Evolutionary conservation across 2,888 invertebrate species (phyloP).

Genomic region (Drosophila hawaiiensis): DNA sequence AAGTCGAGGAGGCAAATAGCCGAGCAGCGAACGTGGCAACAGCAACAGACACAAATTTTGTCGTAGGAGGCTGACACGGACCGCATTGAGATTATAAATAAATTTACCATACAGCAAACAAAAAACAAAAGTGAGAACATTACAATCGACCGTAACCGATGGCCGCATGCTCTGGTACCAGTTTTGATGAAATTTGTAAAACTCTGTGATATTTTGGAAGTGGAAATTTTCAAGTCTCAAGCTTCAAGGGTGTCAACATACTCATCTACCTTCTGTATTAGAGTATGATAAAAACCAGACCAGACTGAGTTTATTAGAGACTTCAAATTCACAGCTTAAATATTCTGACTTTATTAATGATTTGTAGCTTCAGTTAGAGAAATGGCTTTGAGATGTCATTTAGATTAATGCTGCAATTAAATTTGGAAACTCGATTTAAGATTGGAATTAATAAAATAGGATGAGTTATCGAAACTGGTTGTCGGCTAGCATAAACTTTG

Average conservation of each 20-base stretch:
- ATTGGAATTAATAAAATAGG: not conserved
- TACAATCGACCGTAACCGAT: not conserved
- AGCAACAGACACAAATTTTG: slow-evolving; percentile 38
- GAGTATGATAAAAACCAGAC: not conserved
- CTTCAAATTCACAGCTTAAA: not conserved
- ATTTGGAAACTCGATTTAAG: not conserved
- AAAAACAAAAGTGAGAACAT: slow-evolving; percentile 14
- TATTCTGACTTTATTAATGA: not conserved
- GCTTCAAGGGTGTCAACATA: not conserved
- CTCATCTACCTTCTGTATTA: not conserved
- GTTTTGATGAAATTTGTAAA: not conserved
- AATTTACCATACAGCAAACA: slow-evolving; percentile 46
- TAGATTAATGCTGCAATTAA: not conserved
- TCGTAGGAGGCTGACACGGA: slow-evolving; percentile 54
- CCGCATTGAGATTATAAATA: slow-evolving; percentile 69
- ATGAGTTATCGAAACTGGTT: not conserved
- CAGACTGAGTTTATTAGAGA: not conserved
- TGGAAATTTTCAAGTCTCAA: not conserved
- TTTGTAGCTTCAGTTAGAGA: not conserved
- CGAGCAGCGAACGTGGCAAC: slow-evolving; percentile 21
- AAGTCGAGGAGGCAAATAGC: not conserved
- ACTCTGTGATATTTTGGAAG: not conserved
- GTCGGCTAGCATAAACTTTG: not conserved
- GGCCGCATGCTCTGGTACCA: not conserved
- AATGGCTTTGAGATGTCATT: not conserved